Evolutionary conservation across 2,888 invertebrate genomes (phyloP).

Genomic region (Cerceris ruficornis): DNA sequence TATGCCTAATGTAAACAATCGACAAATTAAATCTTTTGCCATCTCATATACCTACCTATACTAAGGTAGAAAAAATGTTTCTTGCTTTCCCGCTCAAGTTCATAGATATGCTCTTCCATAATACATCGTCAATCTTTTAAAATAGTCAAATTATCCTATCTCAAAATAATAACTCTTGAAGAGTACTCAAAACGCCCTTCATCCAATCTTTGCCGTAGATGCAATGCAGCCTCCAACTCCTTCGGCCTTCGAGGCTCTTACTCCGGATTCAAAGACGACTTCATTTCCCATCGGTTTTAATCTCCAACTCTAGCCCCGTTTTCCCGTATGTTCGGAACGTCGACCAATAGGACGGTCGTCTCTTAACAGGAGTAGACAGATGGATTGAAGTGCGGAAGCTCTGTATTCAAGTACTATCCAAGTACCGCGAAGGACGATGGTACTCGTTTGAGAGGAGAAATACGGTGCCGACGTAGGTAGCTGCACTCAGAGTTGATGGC

Average conservation of each 20-base stretch:
- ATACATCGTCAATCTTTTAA: neutral
- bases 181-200: neutral
- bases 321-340: slow-evolving; percentile 51
- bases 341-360: slow-evolving; percentile 58
- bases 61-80: too few species aligned
- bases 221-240: neutral
- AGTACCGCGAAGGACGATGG: slow-evolving; percentile 60
- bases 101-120: too few species aligned
- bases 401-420: slow-evolving; percentile 75
- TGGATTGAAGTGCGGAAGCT: slow-evolving; percentile 77
- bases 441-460: slow-evolving; percentile 47
- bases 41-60: too few species aligned
- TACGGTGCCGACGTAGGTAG: slow-evolving; percentile 45
- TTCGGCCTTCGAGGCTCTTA: neutral
- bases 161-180: neutral
- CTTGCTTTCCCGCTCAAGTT: too few species aligned
- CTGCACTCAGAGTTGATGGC: slow-evolving; percentile 76
- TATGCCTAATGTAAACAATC: too few species aligned
- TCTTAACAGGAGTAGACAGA: slow-evolving; percentile 78
- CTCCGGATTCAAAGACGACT: slow-evolving; percentile 37
- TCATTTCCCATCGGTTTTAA: slow-evolving; percentile 63
- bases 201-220: neutral
- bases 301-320: slow-evolving; percentile 25
- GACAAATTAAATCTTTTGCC: too few species aligned
- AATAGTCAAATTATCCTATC: neutral